A percentile compares a stretch with the other conserved stretches of the same genome.
phyloP scores from a whole-genome alignment of 2,797 vertebrate species.

The Rhinoraja longicauda region DNA sequence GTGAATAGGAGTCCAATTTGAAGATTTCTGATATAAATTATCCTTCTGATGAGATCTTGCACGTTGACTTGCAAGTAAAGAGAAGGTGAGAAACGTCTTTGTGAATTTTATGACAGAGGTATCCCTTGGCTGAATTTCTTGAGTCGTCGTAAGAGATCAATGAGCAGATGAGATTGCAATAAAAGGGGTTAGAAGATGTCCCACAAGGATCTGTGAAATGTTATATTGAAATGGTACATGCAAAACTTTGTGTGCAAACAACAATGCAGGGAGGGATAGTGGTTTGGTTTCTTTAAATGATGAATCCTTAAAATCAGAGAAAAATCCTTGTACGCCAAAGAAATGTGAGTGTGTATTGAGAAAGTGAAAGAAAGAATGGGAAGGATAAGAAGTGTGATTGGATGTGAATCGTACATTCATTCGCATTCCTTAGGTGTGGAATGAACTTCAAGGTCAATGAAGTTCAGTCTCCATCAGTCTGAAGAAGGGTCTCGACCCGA shows the following conservation, averaged over 20 bases:
- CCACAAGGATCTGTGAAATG: not conserved
- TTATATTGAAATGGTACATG: not conserved
- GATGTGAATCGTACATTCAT: not conserved
- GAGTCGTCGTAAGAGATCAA: not conserved
- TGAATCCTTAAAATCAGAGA: not conserved
- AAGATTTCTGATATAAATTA: not conserved
- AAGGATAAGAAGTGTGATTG: not conserved
- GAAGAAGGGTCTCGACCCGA: no score
- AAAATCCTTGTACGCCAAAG: not conserved
- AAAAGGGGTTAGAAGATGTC: not conserved
- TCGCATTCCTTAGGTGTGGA: no score
- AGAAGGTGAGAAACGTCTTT: not conserved
- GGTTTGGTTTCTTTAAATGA: not conserved
- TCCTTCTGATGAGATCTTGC: not conserved
- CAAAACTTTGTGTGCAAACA: no score
- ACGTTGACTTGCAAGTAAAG: not conserved
- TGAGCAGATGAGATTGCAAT: not conserved
- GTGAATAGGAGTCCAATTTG: not conserved
- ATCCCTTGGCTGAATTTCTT: not conserved
- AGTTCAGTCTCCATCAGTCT: no score
- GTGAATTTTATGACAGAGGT: not conserved
- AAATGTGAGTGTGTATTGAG: not conserved
- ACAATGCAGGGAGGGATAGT: not conserved
- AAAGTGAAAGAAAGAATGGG: not conserved
- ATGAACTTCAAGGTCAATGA: not conserved